A percentile compares a stretch with the other conserved stretches of the same genome.
These are phyloP conservation scores for Plecturocebus donacophilus DNA, from an alignment of 2,113 vertebrate species.

Conservation along the genomic window DNA sequence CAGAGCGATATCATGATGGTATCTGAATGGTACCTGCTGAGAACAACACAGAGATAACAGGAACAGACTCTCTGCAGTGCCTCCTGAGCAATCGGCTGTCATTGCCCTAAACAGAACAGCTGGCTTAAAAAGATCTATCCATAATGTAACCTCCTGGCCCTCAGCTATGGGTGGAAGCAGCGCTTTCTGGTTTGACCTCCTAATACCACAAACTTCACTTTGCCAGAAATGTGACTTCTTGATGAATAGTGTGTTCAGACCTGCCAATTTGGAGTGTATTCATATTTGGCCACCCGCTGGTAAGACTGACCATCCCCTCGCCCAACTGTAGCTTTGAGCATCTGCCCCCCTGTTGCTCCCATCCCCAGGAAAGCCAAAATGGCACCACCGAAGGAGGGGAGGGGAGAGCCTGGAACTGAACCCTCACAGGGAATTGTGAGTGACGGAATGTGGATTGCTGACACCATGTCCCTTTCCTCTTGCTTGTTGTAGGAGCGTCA, in stretches of 20 bases:
- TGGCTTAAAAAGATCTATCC: slow-evolving; percentile 6
- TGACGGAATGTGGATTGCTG: slow-evolving; percentile 47
- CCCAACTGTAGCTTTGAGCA: background rate
- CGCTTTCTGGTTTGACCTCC: slow-evolving; percentile 4
- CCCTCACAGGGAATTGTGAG: background rate
- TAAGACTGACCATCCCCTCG: background rate
- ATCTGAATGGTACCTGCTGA: slow-evolving; percentile 19
- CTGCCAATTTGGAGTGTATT: background rate
- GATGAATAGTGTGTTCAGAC: background rate
- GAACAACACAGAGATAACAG: background rate
- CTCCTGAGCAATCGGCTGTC: background rate
- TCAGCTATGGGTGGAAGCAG: background rate
- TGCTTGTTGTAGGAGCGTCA: slow-evolving; percentile 75
- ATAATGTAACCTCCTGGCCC: background rate
- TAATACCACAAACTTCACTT: slow-evolving; percentile 7
- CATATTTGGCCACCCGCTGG: background rate
- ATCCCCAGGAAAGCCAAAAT: background rate
- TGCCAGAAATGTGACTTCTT: slow-evolving; percentile 44
- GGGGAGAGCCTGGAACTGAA: background rate
- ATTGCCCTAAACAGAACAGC: background rate
- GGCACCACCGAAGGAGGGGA: background rate
- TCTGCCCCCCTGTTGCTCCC: background rate
- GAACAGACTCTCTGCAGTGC: background rate
- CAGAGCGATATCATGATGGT: background rate
- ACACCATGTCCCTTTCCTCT: slow-evolving; percentile 75